Evolutionary conservation across 2,113 vertebrate species (phyloP).

Genomic region (Chlorodrepanis virens): DNA sequence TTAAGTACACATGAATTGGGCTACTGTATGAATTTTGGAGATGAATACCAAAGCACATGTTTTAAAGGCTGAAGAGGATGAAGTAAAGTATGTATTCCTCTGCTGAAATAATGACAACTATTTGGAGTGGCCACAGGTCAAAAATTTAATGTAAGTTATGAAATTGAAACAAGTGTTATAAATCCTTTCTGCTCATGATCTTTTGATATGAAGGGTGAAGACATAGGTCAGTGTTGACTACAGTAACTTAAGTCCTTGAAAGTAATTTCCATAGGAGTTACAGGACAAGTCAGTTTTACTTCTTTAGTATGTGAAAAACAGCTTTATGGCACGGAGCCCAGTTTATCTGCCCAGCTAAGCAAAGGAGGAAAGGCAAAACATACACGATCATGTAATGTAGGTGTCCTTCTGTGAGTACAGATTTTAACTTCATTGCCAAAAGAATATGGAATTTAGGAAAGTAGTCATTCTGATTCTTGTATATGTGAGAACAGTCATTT

Average conservation of each 20-base stretch:
- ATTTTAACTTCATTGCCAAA: not conserved
- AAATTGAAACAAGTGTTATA: not conserved
- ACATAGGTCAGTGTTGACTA: not conserved
- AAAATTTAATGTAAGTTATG: not conserved
- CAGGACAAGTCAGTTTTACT: not conserved
- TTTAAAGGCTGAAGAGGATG: conserved; percentile 10
- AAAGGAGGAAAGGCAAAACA: not conserved
- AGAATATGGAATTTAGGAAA: not conserved
- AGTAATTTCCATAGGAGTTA: not conserved
- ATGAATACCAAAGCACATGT: conserved; percentile 23
- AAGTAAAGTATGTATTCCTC: conserved; percentile 22
- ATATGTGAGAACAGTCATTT: not conserved
- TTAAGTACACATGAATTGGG: not conserved
- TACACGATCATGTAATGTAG: not conserved
- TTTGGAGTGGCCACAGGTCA: conserved; percentile 59
- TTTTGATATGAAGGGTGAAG: not conserved
- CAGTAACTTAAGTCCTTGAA: not conserved
- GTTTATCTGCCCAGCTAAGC: not conserved
- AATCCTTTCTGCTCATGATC: not conserved
- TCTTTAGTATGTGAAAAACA: not conserved
- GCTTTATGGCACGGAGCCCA: not conserved
- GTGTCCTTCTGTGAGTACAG: not conserved
- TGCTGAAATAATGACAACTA: conserved; percentile 48
- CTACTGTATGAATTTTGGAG: not conserved
- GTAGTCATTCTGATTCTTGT: not conserved